These are phyloP conservation scores for Formicarius rufipectus DNA, from an alignment of 2,113 vertebrate species.

Conservation along the genomic window DNA sequence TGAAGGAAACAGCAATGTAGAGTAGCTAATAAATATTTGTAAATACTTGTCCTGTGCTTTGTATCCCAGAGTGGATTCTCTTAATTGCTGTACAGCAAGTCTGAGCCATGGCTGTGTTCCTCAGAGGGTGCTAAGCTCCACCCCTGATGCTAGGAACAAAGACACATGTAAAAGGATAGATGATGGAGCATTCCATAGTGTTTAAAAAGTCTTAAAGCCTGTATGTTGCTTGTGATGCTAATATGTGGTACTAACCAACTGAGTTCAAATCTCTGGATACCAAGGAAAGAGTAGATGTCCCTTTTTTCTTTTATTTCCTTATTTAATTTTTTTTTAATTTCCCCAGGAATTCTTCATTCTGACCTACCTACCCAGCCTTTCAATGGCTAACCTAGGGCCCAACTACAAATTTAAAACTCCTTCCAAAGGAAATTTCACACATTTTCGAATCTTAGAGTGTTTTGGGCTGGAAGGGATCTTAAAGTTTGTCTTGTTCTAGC, in stretches of 20 bases:
- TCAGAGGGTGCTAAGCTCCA: not conserved
- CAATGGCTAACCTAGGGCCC: not conserved
- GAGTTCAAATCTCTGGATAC: not conserved
- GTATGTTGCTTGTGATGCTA: not conserved
- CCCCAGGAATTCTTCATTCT: not conserved
- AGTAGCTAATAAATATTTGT: not conserved
- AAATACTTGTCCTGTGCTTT: not conserved
- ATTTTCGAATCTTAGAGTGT: not conserved
- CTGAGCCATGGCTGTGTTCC: not conserved
- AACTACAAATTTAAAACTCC: not conserved
- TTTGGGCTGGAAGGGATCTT: not conserved
- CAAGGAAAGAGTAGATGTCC: not conserved
- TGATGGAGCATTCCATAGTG: not conserved
- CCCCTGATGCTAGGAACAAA: not conserved
- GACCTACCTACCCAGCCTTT: not conserved
- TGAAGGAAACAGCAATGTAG: not conserved
- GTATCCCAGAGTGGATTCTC: not conserved
- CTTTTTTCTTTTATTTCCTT: not conserved
- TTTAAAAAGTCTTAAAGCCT: not conserved
- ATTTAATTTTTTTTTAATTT: not conserved
- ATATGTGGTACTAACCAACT: not conserved
- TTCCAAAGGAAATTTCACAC: not conserved
- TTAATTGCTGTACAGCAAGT: not conserved
- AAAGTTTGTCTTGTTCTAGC: not conserved
- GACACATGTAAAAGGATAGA: not conserved